Conservation (phyloP, 2,888 invertebrate species). For the Eledona agricola region DNA sequence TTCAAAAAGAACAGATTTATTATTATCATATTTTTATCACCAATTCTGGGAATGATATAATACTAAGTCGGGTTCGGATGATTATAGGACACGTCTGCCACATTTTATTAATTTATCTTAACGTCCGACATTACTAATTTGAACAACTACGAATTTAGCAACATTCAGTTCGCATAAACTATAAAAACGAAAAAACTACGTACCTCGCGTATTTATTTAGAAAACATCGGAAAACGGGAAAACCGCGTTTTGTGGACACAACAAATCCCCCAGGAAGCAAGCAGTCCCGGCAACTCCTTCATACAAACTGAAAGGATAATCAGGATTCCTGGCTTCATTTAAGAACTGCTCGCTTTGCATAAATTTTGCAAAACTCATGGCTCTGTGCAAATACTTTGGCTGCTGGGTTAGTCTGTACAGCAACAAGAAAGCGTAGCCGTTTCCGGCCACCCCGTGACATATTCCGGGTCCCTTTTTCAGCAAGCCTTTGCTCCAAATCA, state of each 20-base stretch:
- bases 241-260: conserved; percentile 75
- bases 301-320: conserved; percentile 83
- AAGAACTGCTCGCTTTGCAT: conserved; percentile 73
- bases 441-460: conserved; percentile 88
- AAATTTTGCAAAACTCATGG: conserved; percentile 80
- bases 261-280: conserved; percentile 81
- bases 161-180: background rate
- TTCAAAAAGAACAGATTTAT: background rate
- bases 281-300: conserved; percentile 89
- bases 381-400: conserved; percentile 75
- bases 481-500: conserved; percentile 85
- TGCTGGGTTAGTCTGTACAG: conserved; percentile 78
- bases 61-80: background rate
- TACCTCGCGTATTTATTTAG: conserved; percentile 3
- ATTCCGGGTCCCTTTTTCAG: conserved; percentile 88
- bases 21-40: background rate
- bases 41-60: conserved; percentile 1
- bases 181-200: no score
- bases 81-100: no score
- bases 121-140: no score
- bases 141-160: conserved; percentile 1
- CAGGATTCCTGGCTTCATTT: conserved; percentile 76
- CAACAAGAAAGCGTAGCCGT: conserved; percentile 81
- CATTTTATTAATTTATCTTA: no score
- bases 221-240: conserved; percentile 87